A percentile compares a stretch with the other conserved stretches of the same genome.
phyloP scores from a whole-genome alignment of 2,113 vertebrate genomes.

The Grallaria varia region DNA sequence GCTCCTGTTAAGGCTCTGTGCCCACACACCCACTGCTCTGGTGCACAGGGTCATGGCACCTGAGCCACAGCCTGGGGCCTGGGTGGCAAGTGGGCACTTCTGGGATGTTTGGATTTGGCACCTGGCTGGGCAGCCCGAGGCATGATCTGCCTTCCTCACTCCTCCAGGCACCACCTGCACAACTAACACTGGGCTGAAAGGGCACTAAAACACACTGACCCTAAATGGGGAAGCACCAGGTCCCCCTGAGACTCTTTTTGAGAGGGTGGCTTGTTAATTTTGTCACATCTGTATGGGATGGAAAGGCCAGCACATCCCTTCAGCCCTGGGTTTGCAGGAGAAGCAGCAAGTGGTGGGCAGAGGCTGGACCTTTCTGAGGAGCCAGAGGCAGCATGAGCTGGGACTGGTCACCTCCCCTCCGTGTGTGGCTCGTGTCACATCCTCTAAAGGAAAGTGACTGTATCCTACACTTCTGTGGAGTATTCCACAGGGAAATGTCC shows the following conservation, averaged over 20 bases:
- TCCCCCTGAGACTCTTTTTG: not conserved
- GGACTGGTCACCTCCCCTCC: not conserved
- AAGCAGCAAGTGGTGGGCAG: not conserved
- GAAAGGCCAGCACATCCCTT: not conserved
- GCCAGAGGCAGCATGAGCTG: not conserved
- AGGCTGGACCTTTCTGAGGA: not conserved
- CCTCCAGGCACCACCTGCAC: not conserved
- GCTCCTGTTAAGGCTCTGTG: not conserved
- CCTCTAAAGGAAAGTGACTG: not conserved
- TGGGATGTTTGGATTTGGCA: not conserved
- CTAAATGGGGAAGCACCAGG: not conserved
- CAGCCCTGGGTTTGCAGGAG: not conserved
- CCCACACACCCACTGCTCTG: not conserved
- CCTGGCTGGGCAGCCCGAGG: not conserved
- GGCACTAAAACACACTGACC: too few species aligned
- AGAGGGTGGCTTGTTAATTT: not conserved
- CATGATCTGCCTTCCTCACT: not conserved
- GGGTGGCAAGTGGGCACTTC: not conserved
- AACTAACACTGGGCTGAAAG: not conserved
- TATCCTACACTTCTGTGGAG: not conserved
- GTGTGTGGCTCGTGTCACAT: rapidly evolving
- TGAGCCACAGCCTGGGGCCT: rapidly evolving
- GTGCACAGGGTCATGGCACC: rapidly evolving
- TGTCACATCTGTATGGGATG: not conserved
- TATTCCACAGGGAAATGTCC: not conserved